Percentiles rank a stretch among this genome's conserved stretches.
Conservation (phyloP, 1,140 invertebrate genomes). For the Heliconius congener region DNA sequence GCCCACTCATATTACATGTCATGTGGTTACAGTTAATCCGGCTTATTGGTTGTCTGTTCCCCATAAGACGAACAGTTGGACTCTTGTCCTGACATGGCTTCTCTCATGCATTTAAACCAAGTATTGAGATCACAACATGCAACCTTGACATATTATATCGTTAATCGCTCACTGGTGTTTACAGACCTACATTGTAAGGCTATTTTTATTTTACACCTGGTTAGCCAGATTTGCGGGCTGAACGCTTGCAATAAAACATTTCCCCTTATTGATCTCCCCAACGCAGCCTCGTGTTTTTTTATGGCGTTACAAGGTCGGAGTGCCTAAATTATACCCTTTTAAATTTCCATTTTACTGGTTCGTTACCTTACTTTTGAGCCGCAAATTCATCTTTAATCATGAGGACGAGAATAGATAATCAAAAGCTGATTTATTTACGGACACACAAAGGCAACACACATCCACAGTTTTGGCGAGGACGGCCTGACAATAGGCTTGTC, state of each 20-base stretch:
- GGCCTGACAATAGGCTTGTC: slow-evolving; percentile 60
- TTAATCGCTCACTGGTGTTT: slow-evolving; percentile 1
- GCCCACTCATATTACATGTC: slow-evolving; percentile 16
- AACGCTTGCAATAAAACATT: slow-evolving; percentile 46
- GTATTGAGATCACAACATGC: slow-evolving; percentile 33
- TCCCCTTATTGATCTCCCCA: slow-evolving; percentile 34
- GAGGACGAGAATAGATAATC: slow-evolving; percentile 44
- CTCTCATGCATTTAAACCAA: slow-evolving; percentile 32
- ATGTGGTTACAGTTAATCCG: slow-evolving; percentile 31
- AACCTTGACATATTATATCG: slow-evolving; percentile 34
- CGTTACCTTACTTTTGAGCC: slow-evolving; percentile 39
- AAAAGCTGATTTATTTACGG: slow-evolving; percentile 47
- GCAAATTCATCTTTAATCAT: slow-evolving; percentile 35
- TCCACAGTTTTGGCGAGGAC: slow-evolving; percentile 65
- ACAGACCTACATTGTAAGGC: slow-evolving; percentile 6
- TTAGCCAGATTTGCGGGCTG: slow-evolving; percentile 19
- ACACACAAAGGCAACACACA: slow-evolving; percentile 38
- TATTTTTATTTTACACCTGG: slow-evolving; percentile 33
- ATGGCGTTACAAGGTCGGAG: slow-evolving; percentile 42
- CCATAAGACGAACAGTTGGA: slow-evolving; percentile 26
- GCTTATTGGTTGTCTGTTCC: slow-evolving; percentile 27
- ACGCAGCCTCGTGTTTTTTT: slow-evolving; percentile 52
- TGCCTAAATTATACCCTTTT: slow-evolving; percentile 50
- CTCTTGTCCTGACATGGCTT: slow-evolving; percentile 31
- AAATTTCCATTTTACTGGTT: slow-evolving; percentile 65